Evolutionary conservation across 1,140 invertebrate genomes (phyloP).

Genomic region (Drosophila sproati): DNA sequence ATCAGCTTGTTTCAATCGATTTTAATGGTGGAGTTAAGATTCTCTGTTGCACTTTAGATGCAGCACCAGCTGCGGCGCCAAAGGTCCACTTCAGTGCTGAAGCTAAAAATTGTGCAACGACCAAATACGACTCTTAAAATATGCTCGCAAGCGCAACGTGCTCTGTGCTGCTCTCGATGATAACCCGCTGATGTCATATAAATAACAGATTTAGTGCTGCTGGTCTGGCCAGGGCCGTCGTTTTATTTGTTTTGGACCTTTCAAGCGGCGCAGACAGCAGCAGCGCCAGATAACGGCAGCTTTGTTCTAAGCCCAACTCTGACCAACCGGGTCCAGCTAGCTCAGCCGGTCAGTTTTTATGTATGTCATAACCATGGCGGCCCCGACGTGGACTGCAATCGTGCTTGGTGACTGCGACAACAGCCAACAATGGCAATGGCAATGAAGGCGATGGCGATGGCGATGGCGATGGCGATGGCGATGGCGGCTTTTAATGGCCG

Average conservation of each 20-base stretch:
- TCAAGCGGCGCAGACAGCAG: conserved; percentile 40
- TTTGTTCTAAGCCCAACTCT: conserved; percentile 19
- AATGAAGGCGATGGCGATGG: not conserved
- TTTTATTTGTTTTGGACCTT: conserved; percentile 66
- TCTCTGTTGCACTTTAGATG: not conserved
- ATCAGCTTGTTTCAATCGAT: too few species aligned
- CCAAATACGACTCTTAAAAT: conserved; percentile 12
- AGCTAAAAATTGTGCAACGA: not conserved
- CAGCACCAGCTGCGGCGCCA: not conserved
- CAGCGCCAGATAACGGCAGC: conserved; percentile 39
- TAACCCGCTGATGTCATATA: conserved; percentile 70
- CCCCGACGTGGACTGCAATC: conserved; percentile 11
- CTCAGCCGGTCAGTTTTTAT: conserved; percentile 60
- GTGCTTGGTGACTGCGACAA: conserved; percentile 24
- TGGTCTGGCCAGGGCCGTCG: conserved; percentile 36
- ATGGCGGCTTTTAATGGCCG: conserved; percentile 70
- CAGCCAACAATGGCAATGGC: not conserved
- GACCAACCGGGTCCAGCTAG: conserved; percentile 2
- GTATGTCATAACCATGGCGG: conserved; percentile 65
- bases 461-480: not conserved
- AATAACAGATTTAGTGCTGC: conserved; percentile 80
- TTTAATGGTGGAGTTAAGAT: not conserved
- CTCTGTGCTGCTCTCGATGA: conserved; percentile 22
- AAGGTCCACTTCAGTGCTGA: not conserved
- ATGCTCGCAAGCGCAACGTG: conserved; percentile 6